These are phyloP conservation scores for Enteromius anoplus DNA, from an alignment of 2,797 vertebrate species.

Conservation along the genomic window DNA sequence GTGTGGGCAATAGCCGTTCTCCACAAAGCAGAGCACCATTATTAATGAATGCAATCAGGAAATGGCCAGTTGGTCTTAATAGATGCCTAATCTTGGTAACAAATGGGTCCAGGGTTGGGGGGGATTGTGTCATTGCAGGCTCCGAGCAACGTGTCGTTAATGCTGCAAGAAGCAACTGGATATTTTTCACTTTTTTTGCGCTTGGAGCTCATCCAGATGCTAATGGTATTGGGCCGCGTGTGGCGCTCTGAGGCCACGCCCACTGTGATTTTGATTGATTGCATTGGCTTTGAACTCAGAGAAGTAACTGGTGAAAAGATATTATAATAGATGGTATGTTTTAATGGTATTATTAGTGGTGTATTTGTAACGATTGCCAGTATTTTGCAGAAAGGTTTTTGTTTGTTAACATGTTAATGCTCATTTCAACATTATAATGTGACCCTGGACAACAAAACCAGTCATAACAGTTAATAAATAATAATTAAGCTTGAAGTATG, in stretches of 20 bases:
- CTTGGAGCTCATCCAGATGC: slow-evolving; percentile 64
- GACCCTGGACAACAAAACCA: too few relatives aligned
- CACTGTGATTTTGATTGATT: slow-evolving; percentile 53
- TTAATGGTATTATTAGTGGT: not conserved
- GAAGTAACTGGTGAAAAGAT: not conserved
- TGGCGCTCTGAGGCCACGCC: slow-evolving; percentile 42
- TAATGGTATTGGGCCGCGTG: slow-evolving; percentile 65
- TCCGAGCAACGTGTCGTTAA: slow-evolving; percentile 25
- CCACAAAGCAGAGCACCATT: slow-evolving; percentile 47
- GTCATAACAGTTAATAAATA: too few relatives aligned
- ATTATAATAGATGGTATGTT: not conserved
- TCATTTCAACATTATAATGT: too few relatives aligned
- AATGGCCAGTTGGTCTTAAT: slow-evolving; percentile 63
- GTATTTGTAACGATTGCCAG: not conserved
- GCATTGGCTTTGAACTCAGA: not conserved
- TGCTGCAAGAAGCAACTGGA: slow-evolving; percentile 39
- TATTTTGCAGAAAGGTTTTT: not conserved
- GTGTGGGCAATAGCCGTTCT: slow-evolving; percentile 44
- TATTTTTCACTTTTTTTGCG: slow-evolving; percentile 52
- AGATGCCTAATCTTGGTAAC: slow-evolving; percentile 61
- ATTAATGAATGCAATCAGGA: slow-evolving; percentile 66
- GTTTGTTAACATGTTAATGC: not conserved
- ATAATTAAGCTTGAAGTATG: too few relatives aligned
- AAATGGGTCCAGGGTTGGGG: slow-evolving; percentile 53
- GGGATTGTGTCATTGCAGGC: slow-evolving; percentile 41